Conservation (phyloP, 2,888 invertebrate species). For the Crocallis elinguaria region DNA sequence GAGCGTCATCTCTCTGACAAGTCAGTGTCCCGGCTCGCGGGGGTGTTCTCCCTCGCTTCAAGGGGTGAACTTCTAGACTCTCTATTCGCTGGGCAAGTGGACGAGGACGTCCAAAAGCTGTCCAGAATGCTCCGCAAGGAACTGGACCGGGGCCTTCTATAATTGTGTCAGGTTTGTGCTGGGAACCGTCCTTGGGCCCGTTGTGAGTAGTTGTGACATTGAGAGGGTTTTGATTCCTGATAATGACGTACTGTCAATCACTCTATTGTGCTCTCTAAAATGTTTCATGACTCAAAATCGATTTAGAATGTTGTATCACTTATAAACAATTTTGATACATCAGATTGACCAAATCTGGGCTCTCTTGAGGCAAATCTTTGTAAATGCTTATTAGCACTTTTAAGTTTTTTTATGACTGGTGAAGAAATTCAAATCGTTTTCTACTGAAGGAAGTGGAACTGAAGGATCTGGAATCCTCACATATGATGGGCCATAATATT, state of each 20-base stretch:
- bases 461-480: not conserved
- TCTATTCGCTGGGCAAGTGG: slow-evolving; percentile 72
- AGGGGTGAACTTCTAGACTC: slow-evolving; percentile 75
- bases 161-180: slow-evolving; percentile 48
- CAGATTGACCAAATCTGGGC: not conserved
- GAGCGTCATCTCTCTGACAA: slow-evolving; percentile 93
- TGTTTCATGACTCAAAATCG: slow-evolving; percentile 51
- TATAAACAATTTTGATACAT: not conserved
- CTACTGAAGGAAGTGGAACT: slow-evolving; percentile 3
- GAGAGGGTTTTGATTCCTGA: slow-evolving; percentile 2
- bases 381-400: not conserved
- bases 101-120: slow-evolving; percentile 74
- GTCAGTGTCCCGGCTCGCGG: slow-evolving; percentile 90
- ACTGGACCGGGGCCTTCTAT: slow-evolving; percentile 76
- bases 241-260: slow-evolving; percentile 3
- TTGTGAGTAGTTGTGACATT: slow-evolving; percentile 4
- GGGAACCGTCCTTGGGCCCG: slow-evolving; percentile 66
- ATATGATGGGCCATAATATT: slow-evolving; percentile 4
- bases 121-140: slow-evolving; percentile 78
- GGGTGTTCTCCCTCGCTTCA: slow-evolving; percentile 86
- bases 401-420: not conserved
- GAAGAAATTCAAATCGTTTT: not conserved
- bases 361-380: not conserved
- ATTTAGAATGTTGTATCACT: slow-evolving; percentile 3
- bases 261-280: slow-evolving; percentile 31